Percentiles rank a stretch among this genome's conserved stretches.
phyloP scores from a whole-genome alignment of 2,113 vertebrate genomes.

The Malurus elegans region DNA sequence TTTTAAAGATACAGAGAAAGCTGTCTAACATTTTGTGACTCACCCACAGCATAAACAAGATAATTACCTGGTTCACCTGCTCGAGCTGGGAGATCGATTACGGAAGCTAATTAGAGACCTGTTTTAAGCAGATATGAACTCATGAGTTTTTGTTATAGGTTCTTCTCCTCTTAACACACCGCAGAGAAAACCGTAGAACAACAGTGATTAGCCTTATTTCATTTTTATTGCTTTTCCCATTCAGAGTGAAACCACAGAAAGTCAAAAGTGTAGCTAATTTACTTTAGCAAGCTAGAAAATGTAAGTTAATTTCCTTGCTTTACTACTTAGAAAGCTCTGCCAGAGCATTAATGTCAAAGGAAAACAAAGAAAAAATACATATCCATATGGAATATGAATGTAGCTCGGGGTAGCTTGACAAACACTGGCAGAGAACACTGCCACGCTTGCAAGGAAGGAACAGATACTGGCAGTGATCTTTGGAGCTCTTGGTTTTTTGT shows the following conservation, averaged over 20 bases:
- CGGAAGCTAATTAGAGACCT: slow-evolving; percentile 74
- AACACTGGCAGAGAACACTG: not conserved
- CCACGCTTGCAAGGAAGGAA: not conserved
- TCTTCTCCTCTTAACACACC: slow-evolving; percentile 55
- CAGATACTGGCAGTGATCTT: not conserved
- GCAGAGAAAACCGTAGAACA: slow-evolving; percentile 64
- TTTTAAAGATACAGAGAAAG: slow-evolving; percentile 58
- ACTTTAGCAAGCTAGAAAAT: slow-evolving; percentile 66
- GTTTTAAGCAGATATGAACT: slow-evolving; percentile 67
- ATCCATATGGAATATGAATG: slow-evolving; percentile 30
- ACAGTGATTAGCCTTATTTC: slow-evolving; percentile 72
- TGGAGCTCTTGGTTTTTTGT: not conserved
- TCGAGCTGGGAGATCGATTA: slow-evolving; percentile 69
- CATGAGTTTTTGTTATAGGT: slow-evolving; percentile 62
- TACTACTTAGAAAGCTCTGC: slow-evolving; percentile 52
- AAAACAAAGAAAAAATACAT: slow-evolving; percentile 17
- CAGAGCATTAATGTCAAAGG: slow-evolving; percentile 48
- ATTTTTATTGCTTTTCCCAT: slow-evolving; percentile 72
- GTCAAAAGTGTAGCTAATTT: slow-evolving; percentile 73
- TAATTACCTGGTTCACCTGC: slow-evolving; percentile 72
- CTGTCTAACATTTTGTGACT: slow-evolving; percentile 65
- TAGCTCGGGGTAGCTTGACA: not conserved
- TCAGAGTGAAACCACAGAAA: slow-evolving; percentile 66
- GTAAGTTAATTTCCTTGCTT: slow-evolving; percentile 69
- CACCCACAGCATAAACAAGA: slow-evolving; percentile 68